These are phyloP conservation scores for Polymixis flavicincta DNA, from an alignment of 2,888 invertebrate genomes.

Conservation along the genomic window DNA sequence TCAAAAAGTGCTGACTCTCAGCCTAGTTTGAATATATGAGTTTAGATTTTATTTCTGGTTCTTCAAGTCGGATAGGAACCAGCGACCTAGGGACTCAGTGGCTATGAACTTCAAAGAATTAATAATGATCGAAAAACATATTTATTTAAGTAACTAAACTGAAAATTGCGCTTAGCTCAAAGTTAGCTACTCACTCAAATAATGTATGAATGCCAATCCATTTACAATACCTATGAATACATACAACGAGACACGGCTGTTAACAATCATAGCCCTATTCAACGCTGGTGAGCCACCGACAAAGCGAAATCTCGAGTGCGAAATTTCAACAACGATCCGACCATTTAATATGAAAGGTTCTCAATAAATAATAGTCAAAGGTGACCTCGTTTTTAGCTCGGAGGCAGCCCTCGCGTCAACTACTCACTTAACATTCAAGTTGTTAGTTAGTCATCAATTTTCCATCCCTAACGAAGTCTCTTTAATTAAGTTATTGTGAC, in stretches of 20 bases:
- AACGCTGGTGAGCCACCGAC: neutral
- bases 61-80: too few relatives aligned
- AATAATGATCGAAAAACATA: neutral
- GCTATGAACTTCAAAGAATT: neutral
- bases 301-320: constrained; percentile 16
- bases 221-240: neutral
- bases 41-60: too few relatives aligned
- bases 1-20: too few relatives aligned
- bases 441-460: constrained; percentile 78
- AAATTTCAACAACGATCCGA: constrained; percentile 26
- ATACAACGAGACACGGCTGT: neutral
- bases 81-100: too few relatives aligned
- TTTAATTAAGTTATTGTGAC: constrained; percentile 77
- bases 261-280: constrained; percentile 12
- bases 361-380: constrained; percentile 60
- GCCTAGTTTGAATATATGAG: too few relatives aligned
- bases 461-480: constrained; percentile 74
- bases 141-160: neutral
- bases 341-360: constrained; percentile 24
- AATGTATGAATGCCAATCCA: neutral
- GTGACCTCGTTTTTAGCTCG: constrained; percentile 67
- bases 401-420: constrained; percentile 61
- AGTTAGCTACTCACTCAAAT: neutral
- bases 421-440: constrained; percentile 72
- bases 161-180: neutral